Evolutionary conservation across 2,113 vertebrate genomes (phyloP).

Genomic region (western clawed frog (Xenopus tropicalis)): DNA sequence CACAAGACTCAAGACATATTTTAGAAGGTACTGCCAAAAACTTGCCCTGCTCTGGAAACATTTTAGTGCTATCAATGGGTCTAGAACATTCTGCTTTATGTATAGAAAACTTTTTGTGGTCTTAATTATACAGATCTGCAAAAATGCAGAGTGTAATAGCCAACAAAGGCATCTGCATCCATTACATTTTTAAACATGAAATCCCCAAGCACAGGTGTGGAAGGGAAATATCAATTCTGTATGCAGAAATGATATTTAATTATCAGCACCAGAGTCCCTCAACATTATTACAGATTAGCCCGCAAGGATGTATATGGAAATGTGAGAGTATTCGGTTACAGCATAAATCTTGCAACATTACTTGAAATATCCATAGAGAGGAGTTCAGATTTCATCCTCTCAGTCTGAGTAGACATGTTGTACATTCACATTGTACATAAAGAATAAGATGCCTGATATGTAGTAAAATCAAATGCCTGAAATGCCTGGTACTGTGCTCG

Average conservation of each 20-base stretch:
- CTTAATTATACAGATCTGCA: constrained; percentile 19
- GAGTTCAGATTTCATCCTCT: neutral
- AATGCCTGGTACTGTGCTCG: constrained; percentile 4
- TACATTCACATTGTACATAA: fast-evolving
- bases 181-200: constrained; percentile 43
- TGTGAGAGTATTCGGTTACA: constrained; percentile 56
- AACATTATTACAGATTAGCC: constrained; percentile 54
- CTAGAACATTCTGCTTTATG: too few relatives aligned
- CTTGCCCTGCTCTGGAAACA: too few relatives aligned
- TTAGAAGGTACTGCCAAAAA: too few relatives aligned
- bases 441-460: neutral
- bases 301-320: constrained; percentile 55
- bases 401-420: fast-evolving
- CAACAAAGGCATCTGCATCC: constrained; percentile 22
- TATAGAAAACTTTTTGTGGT: neutral
- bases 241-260: constrained; percentile 60
- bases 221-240: constrained; percentile 50
- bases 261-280: constrained; percentile 57
- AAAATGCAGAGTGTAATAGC: neutral
- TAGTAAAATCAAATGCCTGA: constrained; percentile 33
- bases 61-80: too few relatives aligned
- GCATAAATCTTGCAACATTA: constrained; percentile 47
- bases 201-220: constrained; percentile 49
- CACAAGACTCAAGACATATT: too few relatives aligned
- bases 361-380: constrained; percentile 33